Conservation (phyloP, 2,888 invertebrate species). For the Dicyrtomina minuta region DNA sequence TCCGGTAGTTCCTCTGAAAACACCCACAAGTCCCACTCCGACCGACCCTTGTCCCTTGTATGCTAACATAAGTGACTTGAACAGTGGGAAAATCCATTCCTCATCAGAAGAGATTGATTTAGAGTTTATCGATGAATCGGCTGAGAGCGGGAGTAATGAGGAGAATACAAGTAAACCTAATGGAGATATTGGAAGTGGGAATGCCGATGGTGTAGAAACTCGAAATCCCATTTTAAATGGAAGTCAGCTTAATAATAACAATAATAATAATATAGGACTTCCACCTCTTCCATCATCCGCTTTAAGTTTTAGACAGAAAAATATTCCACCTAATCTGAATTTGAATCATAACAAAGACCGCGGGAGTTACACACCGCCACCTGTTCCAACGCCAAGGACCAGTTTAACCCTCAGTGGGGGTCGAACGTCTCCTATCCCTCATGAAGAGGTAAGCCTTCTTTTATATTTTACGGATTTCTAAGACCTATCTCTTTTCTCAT, state of each 20-base stretch:
- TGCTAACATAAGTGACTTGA: constrained; percentile 36
- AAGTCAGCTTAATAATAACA: constrained; percentile 20
- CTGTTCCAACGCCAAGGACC: constrained; percentile 51
- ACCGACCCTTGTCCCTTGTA: constrained; percentile 25
- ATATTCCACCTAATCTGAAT: constrained; percentile 39
- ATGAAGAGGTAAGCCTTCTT: constrained; percentile 50
- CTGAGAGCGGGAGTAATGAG: background rate
- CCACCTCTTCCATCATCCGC: constrained; percentile 41
- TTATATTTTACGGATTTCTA: constrained; percentile 20
- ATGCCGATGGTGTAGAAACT: constrained; percentile 40
- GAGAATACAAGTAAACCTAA: constrained; percentile 17
- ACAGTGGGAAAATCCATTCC: constrained; percentile 34
- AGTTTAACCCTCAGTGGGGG: constrained; percentile 44
- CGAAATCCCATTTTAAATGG: constrained; percentile 42
- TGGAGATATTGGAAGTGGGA: constrained; percentile 30
- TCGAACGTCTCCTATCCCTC: constrained; percentile 38
- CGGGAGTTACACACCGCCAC: constrained; percentile 36
- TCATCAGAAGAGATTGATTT: constrained; percentile 39
- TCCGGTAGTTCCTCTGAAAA: background rate
- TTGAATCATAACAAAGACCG: constrained; percentile 25
- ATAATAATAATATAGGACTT: constrained; percentile 28
- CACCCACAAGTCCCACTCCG: background rate
- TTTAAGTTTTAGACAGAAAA: constrained; percentile 36
- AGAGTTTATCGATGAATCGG: constrained; percentile 40
- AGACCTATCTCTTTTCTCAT: constrained; percentile 21